Base-by-base conservation (phyloP, 2,888 invertebrate species). In the Archips crataeganus region DNA sequence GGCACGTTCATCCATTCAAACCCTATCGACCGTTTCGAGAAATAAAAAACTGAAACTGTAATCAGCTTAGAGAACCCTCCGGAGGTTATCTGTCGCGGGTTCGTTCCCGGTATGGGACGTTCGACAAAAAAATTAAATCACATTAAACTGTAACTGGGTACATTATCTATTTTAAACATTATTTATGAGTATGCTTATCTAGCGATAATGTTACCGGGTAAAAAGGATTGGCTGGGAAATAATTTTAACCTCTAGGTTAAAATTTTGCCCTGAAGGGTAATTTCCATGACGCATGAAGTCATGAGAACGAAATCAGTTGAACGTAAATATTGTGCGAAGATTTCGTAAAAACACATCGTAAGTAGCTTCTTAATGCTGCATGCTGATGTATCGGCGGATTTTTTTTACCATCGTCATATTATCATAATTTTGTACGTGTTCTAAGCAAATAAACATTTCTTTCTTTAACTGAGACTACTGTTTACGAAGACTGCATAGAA, bases 1-100 rank as follows among this genome's bases (percentile, higher is more conserved):
- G 69, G 69, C 70, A 70, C 57, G 62, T 49, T 72, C 47, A 66
- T 69, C 60, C 65, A 66, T 64, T 70, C 60, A 54, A 75, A 68
- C 71, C 71, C 71, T 71, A 71, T 74, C 74, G 70, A 74, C 64
- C 61, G 57, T 71, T 66, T 62, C 63, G 63, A 36, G 64, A 60
- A 65, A 60, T 84, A 78, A 71, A 78, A 74, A 67, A 76, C 70
- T 77, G 76, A 84, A 85, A 82, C 74, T 79, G 82, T 86, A 87
- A 87, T 88, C 87, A 83, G 84, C 82, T 82, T 76, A 80, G 78
- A 80, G 78, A 57, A 63, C 75, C 80, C 78, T 79, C 78, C 67
- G 70, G 78, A 81, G 86, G 86, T 86, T 86, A 86, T 86, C 86
- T 76, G 76, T 61, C 74, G 64, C 42, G 59, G 71, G 74, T 69